Conservation (phyloP, 2,113 vertebrate genomes). For the Dromaius novaehollandiae region DNA sequence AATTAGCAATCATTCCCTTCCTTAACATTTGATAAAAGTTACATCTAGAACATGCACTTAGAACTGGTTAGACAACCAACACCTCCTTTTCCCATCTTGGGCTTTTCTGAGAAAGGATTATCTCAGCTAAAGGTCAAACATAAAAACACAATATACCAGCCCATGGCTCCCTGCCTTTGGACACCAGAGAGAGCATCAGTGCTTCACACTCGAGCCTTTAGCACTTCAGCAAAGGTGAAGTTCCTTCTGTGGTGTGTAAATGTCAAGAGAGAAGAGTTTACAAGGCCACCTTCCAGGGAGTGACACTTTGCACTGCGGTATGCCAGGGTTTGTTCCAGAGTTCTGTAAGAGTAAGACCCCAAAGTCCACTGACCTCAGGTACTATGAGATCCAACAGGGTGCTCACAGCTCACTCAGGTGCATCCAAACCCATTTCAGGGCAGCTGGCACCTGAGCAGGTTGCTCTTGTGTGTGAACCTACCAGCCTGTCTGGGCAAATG, state of each 20-base stretch:
- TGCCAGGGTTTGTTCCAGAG: neutral
- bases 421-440: neutral
- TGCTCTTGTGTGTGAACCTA: neutral
- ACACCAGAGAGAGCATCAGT: neutral
- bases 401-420: neutral
- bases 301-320: neutral
- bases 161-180: neutral
- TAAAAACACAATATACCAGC: neutral
- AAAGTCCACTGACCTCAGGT: too few species aligned
- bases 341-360: neutral
- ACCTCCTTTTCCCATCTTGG: neutral
- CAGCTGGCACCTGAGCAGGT: neutral
- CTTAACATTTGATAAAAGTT: neutral
- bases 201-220: too few species aligned
- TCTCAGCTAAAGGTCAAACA: neutral
- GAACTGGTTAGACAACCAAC: neutral
- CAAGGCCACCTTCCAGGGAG: neutral
- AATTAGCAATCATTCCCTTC: neutral
- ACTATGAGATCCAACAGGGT: neutral
- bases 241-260: neutral
- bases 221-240: neutral
- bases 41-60: fast-evolving
- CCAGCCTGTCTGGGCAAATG: neutral
- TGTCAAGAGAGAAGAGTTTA: neutral
- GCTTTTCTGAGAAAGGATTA: neutral